Evolutionary conservation across 2,113 vertebrate genomes (phyloP), one percentile per base, ranked within the genome.

Genomic region (Rhagologus leucostigma): DNA sequence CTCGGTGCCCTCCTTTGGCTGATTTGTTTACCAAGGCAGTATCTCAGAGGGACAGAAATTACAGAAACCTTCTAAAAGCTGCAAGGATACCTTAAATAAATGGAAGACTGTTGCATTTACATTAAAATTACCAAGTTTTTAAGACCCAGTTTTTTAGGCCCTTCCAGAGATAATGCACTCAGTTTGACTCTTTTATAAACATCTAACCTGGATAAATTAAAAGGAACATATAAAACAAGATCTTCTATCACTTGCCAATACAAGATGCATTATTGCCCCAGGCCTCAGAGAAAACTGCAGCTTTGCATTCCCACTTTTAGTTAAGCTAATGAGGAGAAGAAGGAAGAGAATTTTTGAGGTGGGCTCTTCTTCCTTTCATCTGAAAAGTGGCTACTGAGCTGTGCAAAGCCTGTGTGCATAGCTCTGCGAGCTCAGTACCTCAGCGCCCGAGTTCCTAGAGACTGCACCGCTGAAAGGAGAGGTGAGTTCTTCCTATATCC

Each of bases 321-420:
- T 89, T 82, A 91, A 78, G 69, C 20, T 95, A 94, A 92, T 75
- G 73, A 93, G 75, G 55, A 96, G 79, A 44, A 82, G 81, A 64
- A 94, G 62, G 70, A 94, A 95, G 93, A 84, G 81, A 92, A 84
- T 93, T 89, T 91, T 79, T 95, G 84, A 76, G 84, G 81, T 75
- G 74, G 44, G 69, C 7, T 95, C 46, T 74, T 80, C 79, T 62
- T 87, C 23, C 84, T 95, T 95, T 87, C 74, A 85, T 89, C 53
- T 94, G 65, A 82, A 42, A 65, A 84, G 65, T 1, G 1, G 22
- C 95, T 91, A 52, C n/a, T 18, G 73, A 71, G 37, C 32, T 65
- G 74, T 37, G 81, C 62, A 85, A 82, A 88, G 59, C 37, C 53
- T 42, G 59, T 7, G 37, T 39, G 62, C 68, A 11, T 2, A 74